Percentiles rank a stretch among this genome's conserved stretches.
Conservation (phyloP, 2,888 invertebrate genomes). For the Tipula vernalis region DNA sequence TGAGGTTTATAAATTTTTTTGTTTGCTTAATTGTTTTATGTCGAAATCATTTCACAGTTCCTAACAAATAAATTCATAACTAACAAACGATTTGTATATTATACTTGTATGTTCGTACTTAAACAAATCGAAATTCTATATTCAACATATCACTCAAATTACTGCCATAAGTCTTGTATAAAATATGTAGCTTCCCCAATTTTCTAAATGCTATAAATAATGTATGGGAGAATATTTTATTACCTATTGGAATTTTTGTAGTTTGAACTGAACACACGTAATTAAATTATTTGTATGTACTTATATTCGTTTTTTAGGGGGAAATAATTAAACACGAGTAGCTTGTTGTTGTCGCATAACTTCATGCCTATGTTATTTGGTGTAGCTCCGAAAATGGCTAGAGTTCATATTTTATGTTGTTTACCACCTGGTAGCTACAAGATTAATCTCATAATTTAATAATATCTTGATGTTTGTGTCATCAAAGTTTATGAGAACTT, state of each 20-base stretch:
- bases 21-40: too few species aligned
- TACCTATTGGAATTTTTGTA: neutral
- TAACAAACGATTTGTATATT: neutral
- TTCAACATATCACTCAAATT: neutral
- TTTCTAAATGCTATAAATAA: neutral
- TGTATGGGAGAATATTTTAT: neutral
- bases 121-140: neutral
- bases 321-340: neutral
- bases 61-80: too few species aligned
- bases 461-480: neutral
- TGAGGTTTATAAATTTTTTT: too few species aligned
- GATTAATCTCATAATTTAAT: neutral
- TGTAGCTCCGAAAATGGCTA: neutral
- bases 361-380: neutral
- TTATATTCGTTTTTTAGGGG: neutral
- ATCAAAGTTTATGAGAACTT: neutral
- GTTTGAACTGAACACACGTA: neutral
- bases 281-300: neutral
- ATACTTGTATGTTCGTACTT: neutral
- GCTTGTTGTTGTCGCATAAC: neutral
- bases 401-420: neutral
- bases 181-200: neutral
- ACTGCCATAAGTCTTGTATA: neutral
- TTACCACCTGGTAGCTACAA: neutral
- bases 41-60: too few species aligned